Base-by-base conservation (phyloP, 30 jellyfish, hydroid and myxozoan genomes). In the Aurelia coerulea region DNA sequence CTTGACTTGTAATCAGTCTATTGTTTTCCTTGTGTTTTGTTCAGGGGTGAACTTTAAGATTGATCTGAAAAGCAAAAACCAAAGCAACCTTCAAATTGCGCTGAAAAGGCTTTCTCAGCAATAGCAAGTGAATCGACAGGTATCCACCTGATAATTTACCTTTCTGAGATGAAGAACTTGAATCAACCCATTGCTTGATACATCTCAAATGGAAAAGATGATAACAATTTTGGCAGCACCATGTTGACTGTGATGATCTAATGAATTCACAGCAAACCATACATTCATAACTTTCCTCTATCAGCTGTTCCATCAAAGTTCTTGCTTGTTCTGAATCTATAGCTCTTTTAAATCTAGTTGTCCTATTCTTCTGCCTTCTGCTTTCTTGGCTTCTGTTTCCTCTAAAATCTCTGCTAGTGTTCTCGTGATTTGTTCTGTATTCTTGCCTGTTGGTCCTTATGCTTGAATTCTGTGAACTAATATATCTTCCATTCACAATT, bases 181-280 rank as follows among this genome's bases (percentile, higher is more conserved):
- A 87, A 49, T 90, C 84, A 14, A 90, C 95, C 99, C 99, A 95
- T 65, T 86, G 92, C 74, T 75, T 86, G 62, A 95, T 87, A 65
- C 99, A 95, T 15, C 76, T 75, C 88, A 95, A 74, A 75, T 95
- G 99, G 73, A 95, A 95, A 8, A 95, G 63, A 67, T 95, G 99
- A 80, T 68, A 95, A 60, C 99, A 95, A 31, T 81, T 95, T 34
- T 85, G 81, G 74, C 99, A 95, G 71, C 85, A 91, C 99, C 99
- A 95, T 23, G 74, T 76, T 51, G 95, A 81, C 9, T 83, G 91
- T 31, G 92, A 84, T 56, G 96, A 90, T 42, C 92, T 78, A 15
- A 95, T 68, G 12, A 70, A 35, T 46, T 95, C 99, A 87, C 99
- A 95, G 73, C 99, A 95, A 56, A 95, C 96, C 99, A 95, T 95